Evolutionary conservation across 2,888 invertebrate species (phyloP), one percentile per base, ranked within the genome.

Genomic region (Cataglyphis cursor): DNA sequence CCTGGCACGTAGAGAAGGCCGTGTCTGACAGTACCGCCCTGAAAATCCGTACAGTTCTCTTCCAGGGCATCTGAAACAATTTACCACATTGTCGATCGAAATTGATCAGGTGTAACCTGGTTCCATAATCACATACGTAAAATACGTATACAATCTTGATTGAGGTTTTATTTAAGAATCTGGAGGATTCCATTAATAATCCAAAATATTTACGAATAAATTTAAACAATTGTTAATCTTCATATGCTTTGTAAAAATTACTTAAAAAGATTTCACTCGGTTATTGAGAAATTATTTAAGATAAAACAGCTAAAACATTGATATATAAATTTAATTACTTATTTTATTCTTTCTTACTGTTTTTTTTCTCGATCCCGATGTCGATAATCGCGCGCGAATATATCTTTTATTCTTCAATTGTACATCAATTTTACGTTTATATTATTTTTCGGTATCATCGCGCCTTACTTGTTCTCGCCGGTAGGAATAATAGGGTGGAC

Each of bases 1-100:
- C 98, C 98, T 15, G 98, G 98, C 87, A 98, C 98, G 95, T 98
- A 98, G 76, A 97, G 96, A 91, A 97, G 96, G 15, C 98, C 98
- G 95, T 98, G 98, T 48, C 96, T 96, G 51, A 98, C 96, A 15
- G 96, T 96, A 94, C 97, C 97, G 78, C 97, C 97, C 95, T 98
- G 97, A 96, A 97, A 98, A 95, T 98, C 98, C 87, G 96, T 97
- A 94, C 98, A 98, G 95, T 97, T 97, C 94, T 98, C 97, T 94
- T 97, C 97, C 91, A 97, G 95, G 90, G 96, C 96, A 90, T 95
- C 97, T 97, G 95, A 41, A 95, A 95, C 65, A 31, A 82, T 74
- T 65, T 9, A 9, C 5, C 31, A 12, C 8, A 35, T 78, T 48
- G 9, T 12, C n/a, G 24, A 80, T 80, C n/a, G 41, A 48, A 66